Conservation (phyloP, 2,888 invertebrate species). For the Chymomyza amoena region DNA sequence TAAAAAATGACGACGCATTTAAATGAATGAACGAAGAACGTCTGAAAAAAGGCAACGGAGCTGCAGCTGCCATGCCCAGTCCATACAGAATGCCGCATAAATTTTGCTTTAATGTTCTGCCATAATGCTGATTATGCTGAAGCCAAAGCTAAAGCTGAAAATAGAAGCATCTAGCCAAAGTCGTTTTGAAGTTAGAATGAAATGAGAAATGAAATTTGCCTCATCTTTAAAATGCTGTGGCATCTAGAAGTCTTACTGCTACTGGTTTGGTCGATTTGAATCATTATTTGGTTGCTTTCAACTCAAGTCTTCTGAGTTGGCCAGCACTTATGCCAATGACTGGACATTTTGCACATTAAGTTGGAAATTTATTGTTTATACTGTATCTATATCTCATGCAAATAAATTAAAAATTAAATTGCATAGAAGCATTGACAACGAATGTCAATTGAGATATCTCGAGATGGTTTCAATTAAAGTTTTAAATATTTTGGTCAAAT, state of each 20-base stretch:
- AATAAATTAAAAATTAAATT: conserved; percentile 4
- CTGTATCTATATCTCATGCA: not conserved
- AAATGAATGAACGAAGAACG: conserved; percentile 26
- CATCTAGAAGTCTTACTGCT: not conserved
- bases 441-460: not conserved
- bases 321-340: conserved; percentile 1
- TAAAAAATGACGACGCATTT: conserved; percentile 49
- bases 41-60: conserved; percentile 1
- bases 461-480: not conserved
- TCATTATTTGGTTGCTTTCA: not conserved
- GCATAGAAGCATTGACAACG: not conserved
- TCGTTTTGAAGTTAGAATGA: not conserved
- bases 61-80: conserved; percentile 5
- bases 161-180: not conserved
- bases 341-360: not conserved
- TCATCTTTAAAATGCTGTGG: not conserved
- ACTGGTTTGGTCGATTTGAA: not conserved
- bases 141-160: conserved; percentile 1
- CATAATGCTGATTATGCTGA: conserved; percentile 64
- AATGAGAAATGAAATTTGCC: not conserved
- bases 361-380: not conserved
- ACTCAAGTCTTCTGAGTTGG: not conserved
- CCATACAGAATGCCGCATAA: conserved; percentile 40
- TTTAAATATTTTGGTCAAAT: not conserved
- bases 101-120: conserved; percentile 57